These are phyloP conservation scores for Panopea generosa DNA, from an alignment of 2,888 invertebrate genomes.

Conservation along the genomic window DNA sequence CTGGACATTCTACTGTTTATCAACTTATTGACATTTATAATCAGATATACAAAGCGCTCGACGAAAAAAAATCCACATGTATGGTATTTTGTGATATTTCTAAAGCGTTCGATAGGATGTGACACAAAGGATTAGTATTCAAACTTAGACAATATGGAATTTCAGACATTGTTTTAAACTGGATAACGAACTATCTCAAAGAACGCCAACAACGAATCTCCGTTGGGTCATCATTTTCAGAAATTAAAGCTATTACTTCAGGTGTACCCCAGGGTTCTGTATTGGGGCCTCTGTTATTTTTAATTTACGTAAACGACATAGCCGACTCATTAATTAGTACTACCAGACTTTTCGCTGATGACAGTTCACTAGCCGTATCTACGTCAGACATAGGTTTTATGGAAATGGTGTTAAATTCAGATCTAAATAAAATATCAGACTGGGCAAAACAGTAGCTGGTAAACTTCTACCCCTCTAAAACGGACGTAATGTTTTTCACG, in stretches of 20 bases:
- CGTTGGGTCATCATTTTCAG: slow-evolving; percentile 9
- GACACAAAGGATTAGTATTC: slow-evolving; percentile 21
- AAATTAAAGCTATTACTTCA: no score
- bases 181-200: slow-evolving; percentile 12
- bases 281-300: slow-evolving; percentile 28
- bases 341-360: slow-evolving; percentile 30
- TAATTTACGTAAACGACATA: slow-evolving; percentile 38
- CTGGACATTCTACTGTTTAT: slow-evolving; percentile 11
- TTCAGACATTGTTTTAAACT: no score
- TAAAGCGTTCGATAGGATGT: slow-evolving; percentile 33
- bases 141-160: slow-evolving; percentile 27
- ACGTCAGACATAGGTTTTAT: slow-evolving; percentile 13
- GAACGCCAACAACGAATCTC: slow-evolving; percentile 11
- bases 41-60: slow-evolving; percentile 11
- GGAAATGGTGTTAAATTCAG: slow-evolving; percentile 14
- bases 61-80: slow-evolving; percentile 17
- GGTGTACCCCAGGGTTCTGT: slow-evolving; percentile 37
- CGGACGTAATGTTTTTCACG: slow-evolving; percentile 2
- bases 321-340: slow-evolving; percentile 6
- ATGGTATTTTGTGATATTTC: slow-evolving; percentile 18
- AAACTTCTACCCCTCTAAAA: slow-evolving; percentile 19
- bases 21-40: slow-evolving; percentile 22
- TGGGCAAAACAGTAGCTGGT: slow-evolving; percentile 15
- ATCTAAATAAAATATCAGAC: slow-evolving; percentile 1
- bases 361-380: slow-evolving; percentile 15